A percentile compares a stretch with the other conserved stretches of the same genome.
Conservation (phyloP, 2,113 vertebrate species). For the Manacus vitellinus region DNA sequence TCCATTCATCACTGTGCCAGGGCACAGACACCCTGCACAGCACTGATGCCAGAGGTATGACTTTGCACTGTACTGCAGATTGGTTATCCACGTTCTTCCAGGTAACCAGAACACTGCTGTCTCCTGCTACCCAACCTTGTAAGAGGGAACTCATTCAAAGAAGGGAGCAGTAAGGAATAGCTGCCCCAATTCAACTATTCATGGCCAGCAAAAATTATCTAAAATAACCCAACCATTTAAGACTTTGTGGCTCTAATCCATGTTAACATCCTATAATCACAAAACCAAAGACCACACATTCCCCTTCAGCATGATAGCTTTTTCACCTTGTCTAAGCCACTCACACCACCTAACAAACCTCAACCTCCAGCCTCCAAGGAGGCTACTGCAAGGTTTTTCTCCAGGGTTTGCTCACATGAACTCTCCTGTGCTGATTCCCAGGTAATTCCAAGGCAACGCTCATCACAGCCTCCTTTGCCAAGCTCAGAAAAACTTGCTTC, state of each 20-base stretch:
- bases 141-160: not conserved
- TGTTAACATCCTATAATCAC: not conserved
- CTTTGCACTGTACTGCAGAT: not conserved
- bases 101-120: not conserved
- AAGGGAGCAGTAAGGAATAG: not conserved
- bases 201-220: not conserved
- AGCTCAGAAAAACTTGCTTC: not conserved
- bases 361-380: not conserved
- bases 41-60: not conserved
- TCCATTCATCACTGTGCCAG: fast-evolving
- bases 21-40: not conserved
- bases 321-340: not conserved
- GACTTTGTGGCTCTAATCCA: not conserved
- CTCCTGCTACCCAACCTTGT: not conserved
- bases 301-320: not conserved
- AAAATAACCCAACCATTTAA: not conserved
- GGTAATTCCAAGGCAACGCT: not conserved
- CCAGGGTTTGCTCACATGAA: not conserved
- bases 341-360: not conserved
- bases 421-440: not conserved
- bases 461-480: not conserved
- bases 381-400: not conserved
- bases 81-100: not conserved
- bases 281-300: not conserved
- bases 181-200: not conserved